Percentiles rank a stretch among this genome's conserved stretches.
Evolutionary conservation across 2,797 vertebrate species (phyloP).

Genomic region (Lepilemur septentrionalis): DNA sequence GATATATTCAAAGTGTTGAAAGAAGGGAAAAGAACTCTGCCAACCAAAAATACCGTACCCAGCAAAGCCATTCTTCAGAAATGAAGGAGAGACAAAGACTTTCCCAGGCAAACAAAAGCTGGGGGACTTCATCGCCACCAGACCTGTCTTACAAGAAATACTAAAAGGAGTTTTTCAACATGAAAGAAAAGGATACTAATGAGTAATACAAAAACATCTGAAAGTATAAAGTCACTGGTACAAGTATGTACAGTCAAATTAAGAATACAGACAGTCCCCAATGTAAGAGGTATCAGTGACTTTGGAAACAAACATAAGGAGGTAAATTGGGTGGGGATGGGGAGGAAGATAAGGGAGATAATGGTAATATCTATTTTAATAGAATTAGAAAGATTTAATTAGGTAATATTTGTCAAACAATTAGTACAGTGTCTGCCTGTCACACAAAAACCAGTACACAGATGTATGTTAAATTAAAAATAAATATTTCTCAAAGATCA

Average conservation of each 20-base stretch:
- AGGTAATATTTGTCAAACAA: slow-evolving; percentile 14
- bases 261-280: neutral
- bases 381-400: neutral
- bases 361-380: neutral
- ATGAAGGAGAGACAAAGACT: neutral
- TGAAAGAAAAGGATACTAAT: neutral
- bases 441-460: neutral
- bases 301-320: neutral
- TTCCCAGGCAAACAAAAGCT: neutral
- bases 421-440: neutral
- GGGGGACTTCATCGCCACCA: neutral
- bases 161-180: neutral
- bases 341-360: neutral
- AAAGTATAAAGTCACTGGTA: neutral
- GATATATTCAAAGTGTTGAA: neutral
- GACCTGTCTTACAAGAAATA: neutral
- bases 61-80: neutral
- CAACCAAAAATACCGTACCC: neutral
- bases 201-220: neutral
- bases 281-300: neutral
- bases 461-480: neutral
- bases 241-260: neutral
- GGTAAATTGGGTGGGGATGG: neutral
- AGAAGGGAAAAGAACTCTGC: neutral
- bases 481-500: neutral